Evolutionary conservation across 2,888 invertebrate genomes (phyloP).

Genomic region (Esperia sulphurella): DNA sequence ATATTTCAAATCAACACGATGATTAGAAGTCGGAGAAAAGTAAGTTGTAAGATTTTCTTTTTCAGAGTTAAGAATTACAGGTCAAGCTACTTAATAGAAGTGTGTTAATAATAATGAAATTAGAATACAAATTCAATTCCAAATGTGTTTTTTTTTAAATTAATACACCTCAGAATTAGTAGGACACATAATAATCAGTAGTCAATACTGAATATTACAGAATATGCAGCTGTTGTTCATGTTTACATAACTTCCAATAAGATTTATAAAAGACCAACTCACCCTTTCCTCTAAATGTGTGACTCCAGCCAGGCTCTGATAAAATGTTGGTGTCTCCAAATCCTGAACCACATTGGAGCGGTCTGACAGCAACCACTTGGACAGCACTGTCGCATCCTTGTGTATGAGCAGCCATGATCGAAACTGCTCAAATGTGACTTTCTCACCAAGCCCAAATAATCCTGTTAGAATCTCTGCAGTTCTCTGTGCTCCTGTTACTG

Average conservation of each 20-base stretch:
- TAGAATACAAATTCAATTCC: too few relatives aligned
- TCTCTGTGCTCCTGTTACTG: constrained; percentile 45
- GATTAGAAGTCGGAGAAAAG: too few relatives aligned
- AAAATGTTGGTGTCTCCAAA: constrained; percentile 93
- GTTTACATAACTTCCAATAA: not conserved
- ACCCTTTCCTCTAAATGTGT: constrained; percentile 91
- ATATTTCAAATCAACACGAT: too few relatives aligned
- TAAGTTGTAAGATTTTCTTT: too few relatives aligned
- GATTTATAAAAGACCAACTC: constrained; percentile 51
- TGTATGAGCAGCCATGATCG: constrained; percentile 87
- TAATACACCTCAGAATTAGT: too few relatives aligned
- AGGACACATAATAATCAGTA: too few relatives aligned
- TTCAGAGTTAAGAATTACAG: too few relatives aligned
- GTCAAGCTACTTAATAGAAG: too few relatives aligned
- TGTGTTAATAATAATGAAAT: too few relatives aligned
- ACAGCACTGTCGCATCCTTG: constrained; percentile 87
- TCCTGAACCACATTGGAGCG: constrained; percentile 88
- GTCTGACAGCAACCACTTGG: constrained; percentile 89
- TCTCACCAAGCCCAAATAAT: constrained; percentile 61
- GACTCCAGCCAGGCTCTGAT: constrained; percentile 95
- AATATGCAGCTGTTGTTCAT: too few relatives aligned
- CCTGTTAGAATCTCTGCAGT: constrained; percentile 59
- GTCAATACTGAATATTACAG: too few relatives aligned
- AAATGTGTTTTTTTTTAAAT: too few relatives aligned
- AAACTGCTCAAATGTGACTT: constrained; percentile 86